phyloP scores from a whole-genome alignment of 2,113 vertebrate genomes.

The Silurus meridionalis region DNA sequence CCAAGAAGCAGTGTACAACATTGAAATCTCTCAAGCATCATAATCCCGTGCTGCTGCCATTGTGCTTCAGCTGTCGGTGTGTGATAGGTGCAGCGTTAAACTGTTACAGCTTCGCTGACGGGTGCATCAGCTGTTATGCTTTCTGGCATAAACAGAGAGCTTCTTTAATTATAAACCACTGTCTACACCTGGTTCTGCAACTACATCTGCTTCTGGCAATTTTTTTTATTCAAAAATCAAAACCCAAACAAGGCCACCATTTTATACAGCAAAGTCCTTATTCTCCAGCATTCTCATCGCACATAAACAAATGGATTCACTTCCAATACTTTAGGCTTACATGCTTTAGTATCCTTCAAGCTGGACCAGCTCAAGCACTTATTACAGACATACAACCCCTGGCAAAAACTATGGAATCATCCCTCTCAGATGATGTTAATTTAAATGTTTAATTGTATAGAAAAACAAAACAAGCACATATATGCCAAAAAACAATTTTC shows the following conservation, averaged over 20 bases:
- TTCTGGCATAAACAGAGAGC: background rate
- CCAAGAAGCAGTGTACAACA: background rate
- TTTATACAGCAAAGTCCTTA: background rate
- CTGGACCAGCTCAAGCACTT: background rate
- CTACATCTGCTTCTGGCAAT: background rate
- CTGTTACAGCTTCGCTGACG: background rate
- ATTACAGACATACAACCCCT: background rate
- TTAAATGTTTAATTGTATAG: too few relatives aligned
- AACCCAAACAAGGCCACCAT: background rate
- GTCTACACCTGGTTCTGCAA: background rate
- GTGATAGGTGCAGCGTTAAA: background rate
- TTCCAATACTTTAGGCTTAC: background rate
- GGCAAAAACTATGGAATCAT: too few relatives aligned
- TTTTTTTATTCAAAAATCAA: background rate
- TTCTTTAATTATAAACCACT: constrained; percentile 41
- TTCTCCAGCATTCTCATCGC: background rate
- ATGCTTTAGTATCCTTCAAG: background rate
- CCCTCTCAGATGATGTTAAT: too few relatives aligned
- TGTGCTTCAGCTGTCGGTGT: background rate
- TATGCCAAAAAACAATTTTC: too few relatives aligned
- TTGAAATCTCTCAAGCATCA: background rate
- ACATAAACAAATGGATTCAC: background rate
- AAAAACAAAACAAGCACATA: too few relatives aligned
- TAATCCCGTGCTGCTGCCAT: background rate
- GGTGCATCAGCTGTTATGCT: background rate